Percentiles rank a stretch among this genome's conserved stretches.
Evolutionary conservation across 2,113 vertebrate species (phyloP).

Genomic region (Enhydra lutris): DNA sequence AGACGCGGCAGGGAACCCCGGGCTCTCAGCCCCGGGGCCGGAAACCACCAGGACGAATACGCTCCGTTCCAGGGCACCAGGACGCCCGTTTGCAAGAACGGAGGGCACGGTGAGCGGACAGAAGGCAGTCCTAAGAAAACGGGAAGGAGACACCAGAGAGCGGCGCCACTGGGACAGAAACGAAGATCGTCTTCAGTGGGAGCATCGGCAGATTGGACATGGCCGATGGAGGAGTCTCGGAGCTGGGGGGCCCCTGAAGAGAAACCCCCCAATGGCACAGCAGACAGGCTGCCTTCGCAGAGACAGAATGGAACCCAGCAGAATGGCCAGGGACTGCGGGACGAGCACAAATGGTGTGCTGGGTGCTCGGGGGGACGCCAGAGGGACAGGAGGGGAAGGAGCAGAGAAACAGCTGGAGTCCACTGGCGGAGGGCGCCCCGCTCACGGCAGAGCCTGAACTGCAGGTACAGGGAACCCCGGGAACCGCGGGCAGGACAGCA

Average conservation of each 20-base stretch:
- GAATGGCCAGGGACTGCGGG: not conserved
- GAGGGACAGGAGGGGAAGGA: not conserved
- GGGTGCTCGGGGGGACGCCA: not conserved
- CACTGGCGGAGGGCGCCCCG: accelerated
- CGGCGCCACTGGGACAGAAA: not conserved
- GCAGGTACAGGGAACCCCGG: not conserved
- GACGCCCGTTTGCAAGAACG: accelerated
- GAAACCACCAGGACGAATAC: not conserved
- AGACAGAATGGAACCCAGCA: not conserved
- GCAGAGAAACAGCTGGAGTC: not conserved
- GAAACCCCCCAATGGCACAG: not conserved
- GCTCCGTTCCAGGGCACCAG: not conserved
- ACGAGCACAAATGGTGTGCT: not conserved
- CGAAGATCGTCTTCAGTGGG: not conserved
- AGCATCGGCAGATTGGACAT: not conserved
- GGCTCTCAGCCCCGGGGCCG: not conserved
- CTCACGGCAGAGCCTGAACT: not conserved
- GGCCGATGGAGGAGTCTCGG: not conserved
- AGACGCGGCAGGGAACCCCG: not conserved
- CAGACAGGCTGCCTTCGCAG: not conserved
- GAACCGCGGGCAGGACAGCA: not conserved
- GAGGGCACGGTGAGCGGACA: not conserved
- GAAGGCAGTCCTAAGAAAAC: not conserved
- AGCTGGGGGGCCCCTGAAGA: not conserved
- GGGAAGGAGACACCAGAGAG: not conserved